A percentile compares a stretch with the other conserved stretches of the same genome.
These are phyloP conservation scores for Chiloscyllium punctatum DNA, from an alignment of 2,797 vertebrate species.

Conservation along the genomic window DNA sequence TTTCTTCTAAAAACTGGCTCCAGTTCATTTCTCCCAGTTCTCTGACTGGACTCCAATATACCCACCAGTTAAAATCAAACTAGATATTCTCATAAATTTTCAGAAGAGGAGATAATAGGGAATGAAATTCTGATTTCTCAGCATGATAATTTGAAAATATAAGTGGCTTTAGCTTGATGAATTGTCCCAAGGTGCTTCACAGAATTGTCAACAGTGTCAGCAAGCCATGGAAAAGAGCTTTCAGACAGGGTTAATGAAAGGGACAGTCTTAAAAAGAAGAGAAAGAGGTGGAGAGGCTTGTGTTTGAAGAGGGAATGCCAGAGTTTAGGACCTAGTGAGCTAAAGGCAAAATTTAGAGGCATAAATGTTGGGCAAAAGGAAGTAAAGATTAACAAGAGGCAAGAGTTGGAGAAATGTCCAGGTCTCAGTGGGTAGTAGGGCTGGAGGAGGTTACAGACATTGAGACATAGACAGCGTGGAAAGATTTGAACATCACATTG, in stretches of 20 bases:
- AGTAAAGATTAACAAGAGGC: background rate
- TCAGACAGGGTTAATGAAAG: background rate
- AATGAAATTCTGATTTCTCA: background rate
- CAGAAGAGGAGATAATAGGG: background rate
- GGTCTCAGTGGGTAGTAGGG: background rate
- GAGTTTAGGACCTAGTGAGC: background rate
- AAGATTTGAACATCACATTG: background rate
- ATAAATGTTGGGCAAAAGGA: background rate
- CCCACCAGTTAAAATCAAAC: background rate
- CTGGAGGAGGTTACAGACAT: background rate
- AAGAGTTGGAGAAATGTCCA: background rate
- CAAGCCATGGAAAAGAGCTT: background rate
- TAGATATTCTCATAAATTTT: background rate
- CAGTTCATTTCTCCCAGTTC: background rate
- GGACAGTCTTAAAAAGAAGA: background rate
- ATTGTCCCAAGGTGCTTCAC: background rate
- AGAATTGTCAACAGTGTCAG: background rate
- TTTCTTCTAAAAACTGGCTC: background rate
- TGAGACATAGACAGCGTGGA: background rate
- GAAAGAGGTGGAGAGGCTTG: background rate
- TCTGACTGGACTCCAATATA: background rate
- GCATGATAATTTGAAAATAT: background rate
- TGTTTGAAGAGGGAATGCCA: background rate
- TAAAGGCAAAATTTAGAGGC: background rate
- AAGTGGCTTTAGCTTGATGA: background rate